These are phyloP conservation scores for Megathymus violae DNA, from an alignment of 1,140 invertebrate species.

Conservation along the genomic window DNA sequence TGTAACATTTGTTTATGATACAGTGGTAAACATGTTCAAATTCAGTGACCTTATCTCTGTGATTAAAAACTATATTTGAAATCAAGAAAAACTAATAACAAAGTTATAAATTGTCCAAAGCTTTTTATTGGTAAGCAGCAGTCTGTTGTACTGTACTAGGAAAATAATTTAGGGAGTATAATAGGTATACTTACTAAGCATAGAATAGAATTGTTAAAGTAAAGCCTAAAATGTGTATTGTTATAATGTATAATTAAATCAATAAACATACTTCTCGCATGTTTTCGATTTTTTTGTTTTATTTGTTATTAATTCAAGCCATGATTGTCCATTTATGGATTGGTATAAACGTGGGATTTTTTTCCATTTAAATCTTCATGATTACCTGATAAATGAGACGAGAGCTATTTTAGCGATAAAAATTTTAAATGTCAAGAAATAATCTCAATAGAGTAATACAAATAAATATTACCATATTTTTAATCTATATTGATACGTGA, in stretches of 20 bases:
- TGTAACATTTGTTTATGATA: neutral
- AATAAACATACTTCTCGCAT: conserved; percentile 53
- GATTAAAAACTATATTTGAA: conserved; percentile 40
- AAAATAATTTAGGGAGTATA: no score
- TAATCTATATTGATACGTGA: no score
- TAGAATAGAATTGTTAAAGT: conserved; percentile 35
- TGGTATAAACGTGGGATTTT: no score
- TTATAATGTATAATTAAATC: conserved; percentile 48
- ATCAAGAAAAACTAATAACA: conserved; percentile 34
- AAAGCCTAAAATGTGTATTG: conserved; percentile 42
- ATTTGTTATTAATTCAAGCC: no score
- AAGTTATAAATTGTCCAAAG: conserved; percentile 46
- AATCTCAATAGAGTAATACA: no score
- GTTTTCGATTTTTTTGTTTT: conserved; percentile 2
- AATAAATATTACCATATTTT: no score
- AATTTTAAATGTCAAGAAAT: no score
- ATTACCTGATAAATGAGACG: no score
- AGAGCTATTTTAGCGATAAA: no score
- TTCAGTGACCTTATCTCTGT: conserved; percentile 38
- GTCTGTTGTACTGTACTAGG: conserved; percentile 24
- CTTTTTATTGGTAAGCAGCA: conserved; percentile 29
- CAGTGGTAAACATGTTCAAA: conserved; percentile 16
- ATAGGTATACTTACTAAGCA: conserved; percentile 12
- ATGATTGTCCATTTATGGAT: conserved; percentile 17
- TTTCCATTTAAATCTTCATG: no score